A percentile compares a stretch with the other conserved stretches of the same genome.
Conservation (phyloP, 2,888 invertebrate genomes). For the Himalopsyche kuldschensis region DNA sequence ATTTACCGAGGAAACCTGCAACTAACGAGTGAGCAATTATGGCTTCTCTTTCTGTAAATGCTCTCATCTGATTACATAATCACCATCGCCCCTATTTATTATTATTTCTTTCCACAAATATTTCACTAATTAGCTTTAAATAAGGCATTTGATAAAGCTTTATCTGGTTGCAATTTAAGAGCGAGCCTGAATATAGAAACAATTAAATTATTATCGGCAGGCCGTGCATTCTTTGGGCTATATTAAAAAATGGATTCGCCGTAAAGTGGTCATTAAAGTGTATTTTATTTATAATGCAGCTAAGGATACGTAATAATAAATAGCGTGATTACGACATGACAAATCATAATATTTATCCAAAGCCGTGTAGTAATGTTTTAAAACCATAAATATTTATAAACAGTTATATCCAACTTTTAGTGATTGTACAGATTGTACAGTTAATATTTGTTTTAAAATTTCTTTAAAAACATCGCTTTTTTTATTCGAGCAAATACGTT, state of each 20-base stretch:
- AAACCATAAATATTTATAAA: no score
- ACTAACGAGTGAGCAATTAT: not conserved
- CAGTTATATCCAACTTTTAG: no score
- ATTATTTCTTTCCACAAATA: not conserved
- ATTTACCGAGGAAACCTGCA: not conserved
- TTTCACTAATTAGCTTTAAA: not conserved
- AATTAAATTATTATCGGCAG: not conserved
- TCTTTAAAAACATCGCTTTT: no score
- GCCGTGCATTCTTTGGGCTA: not conserved
- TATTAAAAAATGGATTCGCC: not conserved
- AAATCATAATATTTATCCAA: no score
- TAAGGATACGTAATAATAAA: no score
- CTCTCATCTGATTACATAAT: not conserved
- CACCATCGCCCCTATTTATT: not conserved
- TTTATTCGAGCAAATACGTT: no score
- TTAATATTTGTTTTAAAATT: no score
- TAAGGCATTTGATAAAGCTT: not conserved
- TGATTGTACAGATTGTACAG: no score
- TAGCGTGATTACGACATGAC: no score
- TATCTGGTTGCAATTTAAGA: not conserved
- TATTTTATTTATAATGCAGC: not conserved
- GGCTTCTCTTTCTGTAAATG: not conserved
- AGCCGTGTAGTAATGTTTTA: no score
- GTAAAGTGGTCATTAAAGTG: not conserved
- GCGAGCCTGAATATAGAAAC: not conserved